These are phyloP conservation scores for Girardia tigrina DNA, from an alignment of 2,888 invertebrate genomes.

Conservation along the genomic window DNA sequence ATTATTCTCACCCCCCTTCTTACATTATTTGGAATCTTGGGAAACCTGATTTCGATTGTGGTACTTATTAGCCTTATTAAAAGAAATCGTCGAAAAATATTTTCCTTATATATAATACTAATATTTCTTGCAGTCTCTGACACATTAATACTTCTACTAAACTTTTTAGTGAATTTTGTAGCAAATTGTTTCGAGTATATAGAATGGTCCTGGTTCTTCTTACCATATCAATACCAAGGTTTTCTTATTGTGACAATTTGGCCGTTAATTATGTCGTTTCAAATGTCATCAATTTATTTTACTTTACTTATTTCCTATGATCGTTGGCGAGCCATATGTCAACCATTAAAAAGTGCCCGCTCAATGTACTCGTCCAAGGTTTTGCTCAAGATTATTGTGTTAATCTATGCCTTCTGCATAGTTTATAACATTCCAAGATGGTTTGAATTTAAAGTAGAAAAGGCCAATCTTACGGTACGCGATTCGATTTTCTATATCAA, in stretches of 20 bases:
- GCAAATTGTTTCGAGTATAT: conserved; percentile 8
- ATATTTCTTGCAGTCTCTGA: background rate
- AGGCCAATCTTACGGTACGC: background rate
- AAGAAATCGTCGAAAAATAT: background rate
- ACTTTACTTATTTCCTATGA: background rate
- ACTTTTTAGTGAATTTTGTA: conserved; percentile 3
- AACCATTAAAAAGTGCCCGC: background rate
- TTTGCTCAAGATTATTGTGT: background rate
- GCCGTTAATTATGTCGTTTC: conserved; percentile 13
- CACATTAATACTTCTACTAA: background rate
- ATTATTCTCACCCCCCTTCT: background rate
- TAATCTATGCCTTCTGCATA: background rate
- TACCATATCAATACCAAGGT: conserved; percentile 1
- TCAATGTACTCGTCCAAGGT: conserved; percentile 2
- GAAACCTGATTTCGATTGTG: background rate
- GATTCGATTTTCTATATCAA: background rate
- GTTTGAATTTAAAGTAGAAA: background rate
- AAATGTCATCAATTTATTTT: conserved; percentile 14
- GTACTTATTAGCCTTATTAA: background rate
- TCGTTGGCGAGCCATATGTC: conserved; percentile 1
- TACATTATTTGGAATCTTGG: background rate
- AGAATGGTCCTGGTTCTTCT: background rate
- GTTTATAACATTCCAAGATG: background rate
- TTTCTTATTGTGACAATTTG: conserved; percentile 1
- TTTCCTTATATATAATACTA: background rate